These are phyloP conservation scores for Nebria ingens DNA, from an alignment of 1,140 invertebrate species.

Conservation along the genomic window DNA sequence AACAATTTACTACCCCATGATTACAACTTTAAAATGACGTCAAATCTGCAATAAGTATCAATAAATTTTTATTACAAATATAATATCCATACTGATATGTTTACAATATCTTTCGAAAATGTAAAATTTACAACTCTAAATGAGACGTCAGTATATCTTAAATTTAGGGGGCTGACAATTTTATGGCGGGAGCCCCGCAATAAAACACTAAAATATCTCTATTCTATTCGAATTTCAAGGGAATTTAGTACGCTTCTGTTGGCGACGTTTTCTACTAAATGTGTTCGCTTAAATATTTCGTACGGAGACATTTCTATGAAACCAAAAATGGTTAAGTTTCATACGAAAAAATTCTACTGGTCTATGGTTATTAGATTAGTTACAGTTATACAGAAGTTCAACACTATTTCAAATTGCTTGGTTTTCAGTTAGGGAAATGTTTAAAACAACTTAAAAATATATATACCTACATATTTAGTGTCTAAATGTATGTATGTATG, in stretches of 20 bases:
- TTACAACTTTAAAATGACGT: too few relatives aligned
- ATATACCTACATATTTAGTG: background rate
- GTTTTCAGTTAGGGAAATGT: background rate
- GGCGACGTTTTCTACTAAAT: background rate
- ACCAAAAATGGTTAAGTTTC: background rate
- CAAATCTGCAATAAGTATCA: too few relatives aligned
- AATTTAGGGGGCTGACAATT: background rate
- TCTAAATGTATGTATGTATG: too few relatives aligned
- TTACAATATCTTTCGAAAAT: background rate
- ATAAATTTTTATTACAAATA: too few relatives aligned
- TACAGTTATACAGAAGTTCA: background rate
- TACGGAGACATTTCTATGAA: background rate
- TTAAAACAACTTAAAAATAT: background rate
- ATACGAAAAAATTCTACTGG: background rate
- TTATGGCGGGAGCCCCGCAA: background rate
- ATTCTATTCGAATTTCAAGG: background rate
- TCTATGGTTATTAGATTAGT: too few relatives aligned
- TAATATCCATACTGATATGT: background rate
- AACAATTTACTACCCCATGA: too few relatives aligned
- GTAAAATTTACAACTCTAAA: background rate
- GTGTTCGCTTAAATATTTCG: background rate
- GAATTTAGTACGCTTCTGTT: background rate
- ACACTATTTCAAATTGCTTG: background rate
- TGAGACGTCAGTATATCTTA: too few relatives aligned
- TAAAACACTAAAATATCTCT: background rate